Base-by-base conservation (phyloP, 2,113 vertebrate genomes). In the Phyllostomus hastatus region DNA sequence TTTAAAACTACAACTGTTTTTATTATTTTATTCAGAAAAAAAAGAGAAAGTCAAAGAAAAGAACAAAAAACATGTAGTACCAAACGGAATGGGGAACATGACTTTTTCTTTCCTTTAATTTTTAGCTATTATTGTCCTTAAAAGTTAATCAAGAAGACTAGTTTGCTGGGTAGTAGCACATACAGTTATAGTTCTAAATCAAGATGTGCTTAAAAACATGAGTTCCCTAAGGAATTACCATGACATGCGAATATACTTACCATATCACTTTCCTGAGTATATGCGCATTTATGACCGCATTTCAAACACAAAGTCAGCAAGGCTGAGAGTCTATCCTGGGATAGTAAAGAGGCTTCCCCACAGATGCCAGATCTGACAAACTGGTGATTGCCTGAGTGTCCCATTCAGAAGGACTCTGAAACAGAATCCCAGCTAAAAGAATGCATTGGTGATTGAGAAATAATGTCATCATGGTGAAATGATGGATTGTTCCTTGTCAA, bases 1-100 rank as follows among this genome's bases (percentile, higher is more conserved):
- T 94, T 96, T 88, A 15, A 81, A 90, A 41, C 59, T 90, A 66
- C 79, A 43, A n/a, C 61, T 84, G 48, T 73, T 88, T 59, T 89
- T 95, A 87, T 57, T 54, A 33, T 86, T 85, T 80, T 93, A 48
- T 48, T 89, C 15, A 70, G 41, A 54, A 81, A 91, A 93, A 93
- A 93, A 85, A 46, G 26, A 66, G 22, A 80, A 89, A 88, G 1
- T 80, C 66, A 59, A 33, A 76, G 35, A 52, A 76, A 11, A 78
- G 35, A 38, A 61, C 59, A n/a, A 50, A 11, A 87, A 61, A 12
- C 17, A 35, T 16, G 2, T 24, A 15, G 17, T 22, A 33, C 11
- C 22, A 70, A 70, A 89, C 20, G 4, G 8, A 46, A 79, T 52
- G 54, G 9, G 69, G 10, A 64, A 20, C 11, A 54, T 38, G 5